Percentiles rank a stretch among this genome's conserved stretches.
Evolutionary conservation across 2,797 vertebrate species (phyloP).

Genomic region (Sylvilagus floridanus): DNA sequence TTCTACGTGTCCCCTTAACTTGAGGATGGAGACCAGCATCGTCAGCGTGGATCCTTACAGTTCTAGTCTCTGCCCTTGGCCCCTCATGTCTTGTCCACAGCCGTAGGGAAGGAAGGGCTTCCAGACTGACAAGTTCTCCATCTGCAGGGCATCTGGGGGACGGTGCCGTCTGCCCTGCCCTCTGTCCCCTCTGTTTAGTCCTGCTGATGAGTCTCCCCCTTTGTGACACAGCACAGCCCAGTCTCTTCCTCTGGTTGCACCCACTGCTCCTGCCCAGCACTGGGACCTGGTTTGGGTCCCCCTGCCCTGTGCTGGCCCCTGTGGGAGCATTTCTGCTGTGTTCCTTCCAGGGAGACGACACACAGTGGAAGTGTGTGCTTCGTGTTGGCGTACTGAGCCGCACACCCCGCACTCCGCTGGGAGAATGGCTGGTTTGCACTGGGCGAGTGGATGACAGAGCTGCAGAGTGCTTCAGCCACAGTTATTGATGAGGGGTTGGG

Average conservation of each 20-base stretch:
- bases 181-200: not conserved
- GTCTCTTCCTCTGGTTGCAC: not conserved
- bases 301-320: not conserved
- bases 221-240: not conserved
- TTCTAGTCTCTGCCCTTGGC: not conserved
- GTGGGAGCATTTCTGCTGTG: not conserved
- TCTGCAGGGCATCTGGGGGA: not conserved
- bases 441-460: not conserved
- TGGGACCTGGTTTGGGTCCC: not conserved
- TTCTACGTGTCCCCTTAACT: not conserved
- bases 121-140: not conserved
- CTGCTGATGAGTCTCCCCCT: not conserved
- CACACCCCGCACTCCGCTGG: not conserved
- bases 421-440: not conserved
- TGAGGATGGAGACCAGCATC: not conserved
- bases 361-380: not conserved
- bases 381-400: not conserved
- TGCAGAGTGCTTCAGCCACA: not conserved
- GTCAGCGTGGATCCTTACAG: not conserved
- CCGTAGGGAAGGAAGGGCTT: not conserved
- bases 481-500: not conserved
- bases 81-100: not conserved
- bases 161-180: not conserved
- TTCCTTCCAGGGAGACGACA: not conserved
- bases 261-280: not conserved